A percentile compares a stretch with the other conserved stretches of the same genome.
Conservation (phyloP, 2,888 invertebrate species). For the Diarsia mendica region DNA sequence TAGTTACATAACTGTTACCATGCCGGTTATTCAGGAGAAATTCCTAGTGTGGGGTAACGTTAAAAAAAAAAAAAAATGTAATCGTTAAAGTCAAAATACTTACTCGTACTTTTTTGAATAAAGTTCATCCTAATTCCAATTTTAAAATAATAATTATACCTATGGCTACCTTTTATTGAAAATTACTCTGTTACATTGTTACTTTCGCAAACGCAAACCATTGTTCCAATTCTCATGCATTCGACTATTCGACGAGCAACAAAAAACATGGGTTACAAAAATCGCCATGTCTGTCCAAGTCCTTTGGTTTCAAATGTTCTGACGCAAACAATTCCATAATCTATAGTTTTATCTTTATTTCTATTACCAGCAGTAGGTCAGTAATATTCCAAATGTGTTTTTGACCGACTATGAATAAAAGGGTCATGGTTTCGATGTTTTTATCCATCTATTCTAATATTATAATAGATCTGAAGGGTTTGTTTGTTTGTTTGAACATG, state of each 20-base stretch:
- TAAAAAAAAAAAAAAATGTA: too few relatives aligned
- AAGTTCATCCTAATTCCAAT: background rate
- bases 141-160: background rate
- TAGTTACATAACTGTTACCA: too few relatives aligned
- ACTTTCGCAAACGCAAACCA: background rate
- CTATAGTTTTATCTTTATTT: conserved; percentile 54
- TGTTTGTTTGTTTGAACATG: background rate
- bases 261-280: background rate
- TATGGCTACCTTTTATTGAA: background rate
- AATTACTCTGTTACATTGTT: background rate
- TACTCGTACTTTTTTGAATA: too few relatives aligned
- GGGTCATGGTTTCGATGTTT: conserved; percentile 32
- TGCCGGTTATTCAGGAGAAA: too few relatives aligned
- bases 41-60: too few relatives aligned
- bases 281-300: conserved; percentile 12
- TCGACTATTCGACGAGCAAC: too few relatives aligned
- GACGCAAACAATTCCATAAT: conserved; percentile 57
- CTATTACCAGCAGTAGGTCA: conserved; percentile 59
- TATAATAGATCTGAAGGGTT: background rate
- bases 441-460: background rate
- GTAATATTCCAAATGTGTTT: conserved; percentile 45
- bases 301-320: conserved; percentile 49
- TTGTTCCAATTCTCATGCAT: background rate
- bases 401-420: conserved; percentile 34
- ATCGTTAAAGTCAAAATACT: background rate